Conservation (phyloP, 2,797 vertebrate genomes). For the Phoxinus dragarum region DNA sequence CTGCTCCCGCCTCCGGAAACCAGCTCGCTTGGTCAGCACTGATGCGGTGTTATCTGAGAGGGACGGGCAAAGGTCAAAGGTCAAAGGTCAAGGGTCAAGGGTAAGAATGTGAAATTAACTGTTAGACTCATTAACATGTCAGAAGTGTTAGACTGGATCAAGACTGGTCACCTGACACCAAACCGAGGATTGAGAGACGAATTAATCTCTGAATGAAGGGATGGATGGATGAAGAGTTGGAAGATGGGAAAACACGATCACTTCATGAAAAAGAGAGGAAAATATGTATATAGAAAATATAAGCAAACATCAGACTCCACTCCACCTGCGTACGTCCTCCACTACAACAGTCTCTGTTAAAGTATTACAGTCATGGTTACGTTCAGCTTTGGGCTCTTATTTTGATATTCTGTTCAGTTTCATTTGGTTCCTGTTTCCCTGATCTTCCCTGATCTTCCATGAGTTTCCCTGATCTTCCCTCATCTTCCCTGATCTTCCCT, state of each 20-base stretch:
- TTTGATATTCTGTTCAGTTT: too few species aligned
- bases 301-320: too few species aligned
- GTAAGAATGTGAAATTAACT: constrained; percentile 33
- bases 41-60: constrained; percentile 92
- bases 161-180: not conserved
- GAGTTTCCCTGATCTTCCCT: too few species aligned
- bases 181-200: not conserved
- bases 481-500: too few species aligned
- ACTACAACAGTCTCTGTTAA: too few species aligned
- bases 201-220: not conserved
- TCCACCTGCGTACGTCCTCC: too few species aligned
- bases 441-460: too few species aligned
- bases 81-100: constrained; percentile 54
- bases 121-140: constrained; percentile 1
- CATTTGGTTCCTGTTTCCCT: too few species aligned
- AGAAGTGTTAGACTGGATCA: not conserved
- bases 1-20: constrained; percentile 91
- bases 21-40: constrained; percentile 85
- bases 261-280: not conserved
- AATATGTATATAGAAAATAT: not conserved
- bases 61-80: constrained; percentile 18
- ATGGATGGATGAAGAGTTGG: not conserved
- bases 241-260: not conserved
- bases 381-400: too few species aligned
- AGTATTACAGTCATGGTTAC: too few species aligned